phyloP scores from a whole-genome alignment of 2,797 vertebrate genomes.

The Octomys mimax region DNA sequence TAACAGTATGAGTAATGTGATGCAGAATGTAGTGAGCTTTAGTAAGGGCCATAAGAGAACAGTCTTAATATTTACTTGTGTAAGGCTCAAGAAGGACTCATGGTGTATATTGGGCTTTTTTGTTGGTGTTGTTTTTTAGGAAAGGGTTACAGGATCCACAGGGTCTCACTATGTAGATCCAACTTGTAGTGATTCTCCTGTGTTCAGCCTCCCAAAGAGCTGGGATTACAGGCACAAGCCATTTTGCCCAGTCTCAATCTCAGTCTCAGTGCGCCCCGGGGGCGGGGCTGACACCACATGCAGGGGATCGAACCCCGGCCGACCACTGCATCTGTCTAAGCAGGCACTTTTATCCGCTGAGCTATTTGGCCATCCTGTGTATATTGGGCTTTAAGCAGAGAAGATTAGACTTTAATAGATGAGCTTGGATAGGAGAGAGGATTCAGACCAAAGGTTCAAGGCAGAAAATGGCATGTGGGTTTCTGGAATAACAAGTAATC shows the following conservation, averaged over 20 bases:
- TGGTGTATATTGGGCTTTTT: background rate
- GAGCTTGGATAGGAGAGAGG: background rate
- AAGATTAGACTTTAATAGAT: background rate
- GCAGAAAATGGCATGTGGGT: background rate
- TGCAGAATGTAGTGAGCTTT: background rate
- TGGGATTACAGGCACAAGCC: too few relatives aligned
- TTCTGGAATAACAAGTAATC: background rate
- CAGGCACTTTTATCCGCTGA: too few relatives aligned
- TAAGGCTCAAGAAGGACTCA: background rate
- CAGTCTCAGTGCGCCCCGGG: too few relatives aligned
- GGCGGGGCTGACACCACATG: too few relatives aligned
- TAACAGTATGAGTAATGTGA: background rate
- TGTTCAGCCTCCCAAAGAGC: too few relatives aligned
- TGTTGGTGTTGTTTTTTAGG: too few relatives aligned
- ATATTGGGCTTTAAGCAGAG: background rate
- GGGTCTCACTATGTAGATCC: too few relatives aligned
- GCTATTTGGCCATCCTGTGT: background rate
- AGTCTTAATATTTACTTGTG: background rate
- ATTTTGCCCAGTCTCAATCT: too few relatives aligned
- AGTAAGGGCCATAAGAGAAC: background rate
- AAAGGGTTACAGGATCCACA: too few relatives aligned
- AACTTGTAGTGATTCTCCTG: too few relatives aligned
- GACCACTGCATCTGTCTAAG: too few relatives aligned
- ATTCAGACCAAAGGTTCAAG: background rate
- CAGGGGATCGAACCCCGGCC: too few relatives aligned